Base-by-base conservation (phyloP, 2,888 invertebrate genomes). In the Morpho helenor region DNA sequence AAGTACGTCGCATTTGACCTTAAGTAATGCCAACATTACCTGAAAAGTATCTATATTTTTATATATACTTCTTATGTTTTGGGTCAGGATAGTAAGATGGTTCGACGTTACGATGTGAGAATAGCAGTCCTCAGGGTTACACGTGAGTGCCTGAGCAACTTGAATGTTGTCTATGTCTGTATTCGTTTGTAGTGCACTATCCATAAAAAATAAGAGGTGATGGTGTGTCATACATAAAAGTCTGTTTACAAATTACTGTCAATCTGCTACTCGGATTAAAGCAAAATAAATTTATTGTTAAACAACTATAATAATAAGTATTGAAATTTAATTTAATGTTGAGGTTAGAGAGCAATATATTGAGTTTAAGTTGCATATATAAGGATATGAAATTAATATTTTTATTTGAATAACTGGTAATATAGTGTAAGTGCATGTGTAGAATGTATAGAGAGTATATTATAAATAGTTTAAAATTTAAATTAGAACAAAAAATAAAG, bases 121-220 rank as follows among this genome's bases (percentile, higher is more conserved):
- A 16, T 40, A 49, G 46, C 48, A 56, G 7, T 48, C 44, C 9
- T 57, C 31, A 74, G 71, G 70, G 52, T 75, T 16, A 65, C 71
- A 54, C 7, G 60, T 47, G 6, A 51, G 70, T 2, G 74, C 72
- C 59, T 71, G 73, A 43, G 73, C 71, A 1, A 73, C 68, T 47
- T 69, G 68, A 0, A 56, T 70, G 52, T 56, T 56, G 31, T 56
- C 49, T 60, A 47, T 51, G 16, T 16, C 16, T n/a, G 44, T 52
- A 59, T 47, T 52, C 55, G 71, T 64, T 64, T 45, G 52, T 57
- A 40, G 59, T 63, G 52, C 43, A 46, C 22, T 56, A 56, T 50
- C 56, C 56, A 56, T 56, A 40, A 45, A 52, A 46, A 46, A 7
- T 46, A 46, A 9, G 10, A 42, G 8, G 16, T 42, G 42, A 8